Evolutionary conservation across 2,113 vertebrate species (phyloP).

Genomic region (Galeopterus variegatus): DNA sequence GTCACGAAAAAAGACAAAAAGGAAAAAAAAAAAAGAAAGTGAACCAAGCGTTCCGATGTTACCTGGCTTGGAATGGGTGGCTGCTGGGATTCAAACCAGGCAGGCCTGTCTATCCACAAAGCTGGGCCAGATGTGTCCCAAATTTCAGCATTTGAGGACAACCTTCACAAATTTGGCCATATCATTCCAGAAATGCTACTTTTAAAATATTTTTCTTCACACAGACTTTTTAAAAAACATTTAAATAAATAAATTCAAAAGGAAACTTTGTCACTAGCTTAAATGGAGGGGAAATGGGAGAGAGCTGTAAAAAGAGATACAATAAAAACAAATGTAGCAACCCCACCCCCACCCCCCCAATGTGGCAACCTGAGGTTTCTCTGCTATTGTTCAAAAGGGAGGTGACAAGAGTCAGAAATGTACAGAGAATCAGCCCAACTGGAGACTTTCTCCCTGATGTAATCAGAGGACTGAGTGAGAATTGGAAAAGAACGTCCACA

Average conservation of each 20-base stretch:
- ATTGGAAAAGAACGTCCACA: not conserved
- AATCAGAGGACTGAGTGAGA: not conserved
- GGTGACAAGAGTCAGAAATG: not conserved
- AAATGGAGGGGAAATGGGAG: not conserved
- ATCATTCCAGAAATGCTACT: not conserved
- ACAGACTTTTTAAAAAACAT: not conserved
- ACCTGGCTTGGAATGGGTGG: not conserved
- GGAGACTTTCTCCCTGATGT: not conserved
- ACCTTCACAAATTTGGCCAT: not conserved
- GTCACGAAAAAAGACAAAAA: too few species aligned
- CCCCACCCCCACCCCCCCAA: not conserved
- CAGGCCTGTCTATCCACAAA: not conserved
- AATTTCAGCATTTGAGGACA: not conserved
- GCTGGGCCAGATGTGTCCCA: not conserved
- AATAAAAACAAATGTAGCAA: not conserved
- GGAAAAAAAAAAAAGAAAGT: too few species aligned
- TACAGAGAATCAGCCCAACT: not conserved
- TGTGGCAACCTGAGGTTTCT: not conserved
- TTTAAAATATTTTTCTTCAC: not conserved
- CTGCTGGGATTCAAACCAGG: not conserved
- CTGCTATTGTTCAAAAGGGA: not conserved
- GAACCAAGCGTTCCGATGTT: not conserved
- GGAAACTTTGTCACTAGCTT: not conserved
- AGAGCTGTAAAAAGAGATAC: not conserved
- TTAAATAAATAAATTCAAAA: slow-evolving; percentile 7